Evolutionary conservation across 2,797 vertebrate genomes (phyloP).

Genomic region (Threskiornis aethiopicus): DNA sequence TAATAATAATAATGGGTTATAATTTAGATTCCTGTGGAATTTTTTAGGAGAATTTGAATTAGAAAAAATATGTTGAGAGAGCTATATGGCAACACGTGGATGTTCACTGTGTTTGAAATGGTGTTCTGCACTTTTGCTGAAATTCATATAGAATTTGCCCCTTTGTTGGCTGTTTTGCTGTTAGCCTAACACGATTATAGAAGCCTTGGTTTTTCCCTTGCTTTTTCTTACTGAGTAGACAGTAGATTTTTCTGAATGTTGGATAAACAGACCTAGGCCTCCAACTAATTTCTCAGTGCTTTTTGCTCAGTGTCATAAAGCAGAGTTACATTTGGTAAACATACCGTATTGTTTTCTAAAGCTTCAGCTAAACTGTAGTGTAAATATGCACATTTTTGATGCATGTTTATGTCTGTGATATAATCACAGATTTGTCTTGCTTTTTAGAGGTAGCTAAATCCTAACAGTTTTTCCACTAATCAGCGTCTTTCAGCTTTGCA

Average conservation of each 20-base stretch:
- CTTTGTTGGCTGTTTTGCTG: slow-evolving; percentile 47
- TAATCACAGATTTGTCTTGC: slow-evolving; percentile 1
- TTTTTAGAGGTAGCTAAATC: neutral
- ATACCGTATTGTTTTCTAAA: neutral
- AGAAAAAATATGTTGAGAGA: slow-evolving; percentile 60
- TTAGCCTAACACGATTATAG: slow-evolving; percentile 53
- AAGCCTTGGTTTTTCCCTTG: slow-evolving; percentile 25
- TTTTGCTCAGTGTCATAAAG: neutral
- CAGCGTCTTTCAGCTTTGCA: neutral
- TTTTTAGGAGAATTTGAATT: slow-evolving; percentile 18
- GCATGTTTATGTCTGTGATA: neutral
- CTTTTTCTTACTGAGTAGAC: slow-evolving; percentile 14
- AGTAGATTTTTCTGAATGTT: neutral
- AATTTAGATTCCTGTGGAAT: neutral
- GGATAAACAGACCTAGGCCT: neutral
- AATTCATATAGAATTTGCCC: slow-evolving; percentile 22
- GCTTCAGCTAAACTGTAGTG: neutral
- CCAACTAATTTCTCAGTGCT: neutral
- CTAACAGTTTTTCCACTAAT: neutral
- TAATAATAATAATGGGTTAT: neutral
- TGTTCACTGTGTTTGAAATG: slow-evolving; percentile 67
- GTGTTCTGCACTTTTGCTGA: slow-evolving; percentile 61
- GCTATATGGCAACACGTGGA: slow-evolving; percentile 64
- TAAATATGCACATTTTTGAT: neutral
- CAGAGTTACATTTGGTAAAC: neutral